Base-by-base conservation (phyloP, 2,888 invertebrate genomes). In the Tethea ocularis region DNA sequence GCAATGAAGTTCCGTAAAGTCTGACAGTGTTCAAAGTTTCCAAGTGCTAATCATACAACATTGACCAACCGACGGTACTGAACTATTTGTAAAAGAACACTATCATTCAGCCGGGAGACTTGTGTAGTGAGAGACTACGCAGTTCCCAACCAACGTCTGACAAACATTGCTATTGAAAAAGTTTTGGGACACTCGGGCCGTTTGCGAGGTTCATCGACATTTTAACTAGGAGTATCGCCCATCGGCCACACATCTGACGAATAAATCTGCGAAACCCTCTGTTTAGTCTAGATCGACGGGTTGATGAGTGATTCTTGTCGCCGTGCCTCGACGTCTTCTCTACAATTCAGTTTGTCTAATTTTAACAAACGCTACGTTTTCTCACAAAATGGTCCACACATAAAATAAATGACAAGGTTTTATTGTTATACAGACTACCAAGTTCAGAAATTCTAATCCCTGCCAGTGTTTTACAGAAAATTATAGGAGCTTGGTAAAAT, bases 151-250 rank as follows among this genome's bases (percentile, higher is more conserved):
- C 67, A 64, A 61, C 67, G 70, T 77, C 75, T 78, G 75, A 82
- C 78, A 84, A 87, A 86, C 82, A 83, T 68, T 72, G 75, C 78
- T 78, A 85, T 86, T 83, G 86, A 83, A 85, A 85, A 87, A 84
- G 77, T 86, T 86, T 72, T 63, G 61, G 71, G 74, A 71, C 72
- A 66, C 56, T 69, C 67, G 63, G 38, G 61, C 61, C 63, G 68
- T 76, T 78, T 67, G 61, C 59, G 63, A 71, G 76, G 89, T 87
- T 89, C 89, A 76, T 82, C 79, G 88, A 87, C 89, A 82, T 81
- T 78, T 80, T 74, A 83, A 82, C 75, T 78, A 70, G 73, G 58
- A 74, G 63, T 69, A 66, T 67, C 73, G 75, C 67, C 73, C 73
- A 71, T 74, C 73, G 74, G 67, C 68, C 71, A 77, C 72, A 77